Percentiles rank a stretch among this genome's conserved stretches.
These are phyloP conservation scores for Dynastes grantii DNA, from an alignment of 2,888 invertebrate genomes.

Conservation along the genomic window DNA sequence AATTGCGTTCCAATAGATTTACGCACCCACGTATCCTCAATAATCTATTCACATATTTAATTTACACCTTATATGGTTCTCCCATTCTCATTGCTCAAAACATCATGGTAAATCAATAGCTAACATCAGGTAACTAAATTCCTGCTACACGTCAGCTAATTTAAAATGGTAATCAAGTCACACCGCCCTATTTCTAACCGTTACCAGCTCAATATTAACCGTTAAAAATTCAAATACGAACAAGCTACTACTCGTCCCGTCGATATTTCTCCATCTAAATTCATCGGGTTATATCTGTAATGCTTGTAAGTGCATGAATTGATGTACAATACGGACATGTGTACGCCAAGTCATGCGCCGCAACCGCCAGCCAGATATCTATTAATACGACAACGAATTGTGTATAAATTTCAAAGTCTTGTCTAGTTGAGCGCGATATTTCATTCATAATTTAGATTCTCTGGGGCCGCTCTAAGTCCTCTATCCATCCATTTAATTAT, in stretches of 20 bases:
- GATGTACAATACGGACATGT: background rate
- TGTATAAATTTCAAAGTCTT: background rate
- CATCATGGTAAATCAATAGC: no score
- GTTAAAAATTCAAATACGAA: background rate
- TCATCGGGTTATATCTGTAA: slow-evolving; percentile 4
- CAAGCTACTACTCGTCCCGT: background rate
- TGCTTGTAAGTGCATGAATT: background rate
- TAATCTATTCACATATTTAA: no score
- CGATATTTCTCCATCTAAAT: slow-evolving; percentile 5
- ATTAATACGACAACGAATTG: slow-evolving; percentile 18
- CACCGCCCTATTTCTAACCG: background rate
- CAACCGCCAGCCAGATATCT: background rate
- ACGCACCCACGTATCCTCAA: no score
- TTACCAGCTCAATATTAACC: background rate
- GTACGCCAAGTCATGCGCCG: background rate
- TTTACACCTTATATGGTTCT: no score
- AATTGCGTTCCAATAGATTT: no score
- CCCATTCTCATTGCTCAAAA: no score
- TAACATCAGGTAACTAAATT: no score
- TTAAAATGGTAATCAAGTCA: no score
- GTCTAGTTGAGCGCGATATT: slow-evolving; percentile 17
- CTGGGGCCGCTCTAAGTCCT: slow-evolving; percentile 13
- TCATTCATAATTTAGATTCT: slow-evolving; percentile 39
- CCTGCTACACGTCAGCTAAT: no score
- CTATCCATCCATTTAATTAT: slow-evolving; percentile 19